phyloP scores from a whole-genome alignment of 2,113 vertebrate species.

The Pseudorasbora parva region DNA sequence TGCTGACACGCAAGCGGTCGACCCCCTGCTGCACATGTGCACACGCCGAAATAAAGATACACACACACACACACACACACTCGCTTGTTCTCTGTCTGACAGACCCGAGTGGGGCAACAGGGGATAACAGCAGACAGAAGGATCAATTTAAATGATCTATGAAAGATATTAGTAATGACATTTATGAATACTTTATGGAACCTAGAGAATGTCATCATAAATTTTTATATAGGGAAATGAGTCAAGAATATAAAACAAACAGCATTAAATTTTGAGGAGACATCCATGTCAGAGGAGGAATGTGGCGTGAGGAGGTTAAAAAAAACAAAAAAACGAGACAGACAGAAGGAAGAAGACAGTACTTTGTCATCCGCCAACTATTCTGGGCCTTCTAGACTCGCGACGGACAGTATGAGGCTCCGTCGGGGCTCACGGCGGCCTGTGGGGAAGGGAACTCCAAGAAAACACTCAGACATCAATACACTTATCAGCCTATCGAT shows the following conservation, averaged over 20 bases:
- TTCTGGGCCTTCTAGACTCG: conserved; percentile 50
- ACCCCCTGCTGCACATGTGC: conserved; percentile 33
- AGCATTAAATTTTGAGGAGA: conserved; percentile 81
- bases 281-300: conserved; percentile 69
- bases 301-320: conserved; percentile 57
- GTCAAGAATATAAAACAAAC: conserved; percentile 83
- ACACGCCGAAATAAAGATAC: conserved; percentile 28
- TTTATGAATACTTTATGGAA: conserved; percentile 86
- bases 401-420: conserved; percentile 54
- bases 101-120: conserved; percentile 64
- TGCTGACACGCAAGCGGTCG: conserved; percentile 41
- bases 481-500: conserved; percentile 63
- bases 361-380: conserved; percentile 51
- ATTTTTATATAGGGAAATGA: conserved; percentile 83
- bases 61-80: conserved; percentile 1
- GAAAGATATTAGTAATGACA: conserved; percentile 84
- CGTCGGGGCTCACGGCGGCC: conserved; percentile 24
- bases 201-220: conserved; percentile 80
- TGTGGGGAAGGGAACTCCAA: conserved; percentile 43
- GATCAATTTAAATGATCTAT: conserved; percentile 85
- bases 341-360: conserved; percentile 29
- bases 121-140: conserved; percentile 75
- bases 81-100: conserved; percentile 56
- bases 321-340: neutral
- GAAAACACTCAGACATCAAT: conserved; percentile 56